phyloP scores from a whole-genome alignment of 37 sponge, comb jelly and placozoan genomes.

The Oopsacas minuta region DNA sequence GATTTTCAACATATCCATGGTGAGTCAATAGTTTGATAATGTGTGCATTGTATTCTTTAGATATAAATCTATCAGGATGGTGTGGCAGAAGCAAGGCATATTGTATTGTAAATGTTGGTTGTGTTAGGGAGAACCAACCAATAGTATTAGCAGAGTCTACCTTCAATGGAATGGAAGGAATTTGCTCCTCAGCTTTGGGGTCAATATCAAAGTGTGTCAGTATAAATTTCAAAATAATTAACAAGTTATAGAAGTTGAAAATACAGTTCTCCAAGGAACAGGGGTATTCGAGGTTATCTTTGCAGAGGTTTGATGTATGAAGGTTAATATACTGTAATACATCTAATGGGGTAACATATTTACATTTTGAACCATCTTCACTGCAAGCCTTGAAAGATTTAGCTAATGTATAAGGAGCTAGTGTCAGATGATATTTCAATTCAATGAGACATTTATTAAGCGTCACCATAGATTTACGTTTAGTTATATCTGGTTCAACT shows the following conservation, averaged over 20 bases:
- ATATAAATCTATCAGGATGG: neutral
- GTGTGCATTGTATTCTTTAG: neutral
- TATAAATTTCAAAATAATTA: neutral
- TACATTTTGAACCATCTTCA: neutral
- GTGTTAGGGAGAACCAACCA: neutral
- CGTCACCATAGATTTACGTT: neutral
- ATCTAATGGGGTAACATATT: neutral
- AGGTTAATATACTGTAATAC: neutral
- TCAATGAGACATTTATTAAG: neutral
- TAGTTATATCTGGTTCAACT: neutral
- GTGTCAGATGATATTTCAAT: neutral
- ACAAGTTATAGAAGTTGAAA: neutral
- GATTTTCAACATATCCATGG: neutral
- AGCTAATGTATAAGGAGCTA: neutral
- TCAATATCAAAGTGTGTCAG: neutral
- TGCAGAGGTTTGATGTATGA: neutral
- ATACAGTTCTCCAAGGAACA: constrained; percentile 16
- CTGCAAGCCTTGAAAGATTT: neutral
- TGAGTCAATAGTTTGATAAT: neutral
- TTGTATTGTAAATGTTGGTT: neutral
- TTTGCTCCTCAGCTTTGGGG: neutral
- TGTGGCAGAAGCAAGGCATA: neutral
- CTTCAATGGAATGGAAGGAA: neutral
- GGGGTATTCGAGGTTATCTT: neutral
- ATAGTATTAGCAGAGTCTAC: neutral